Evolutionary conservation across 2,888 invertebrate species (phyloP).

Genomic region (Clunio marinus): DNA sequence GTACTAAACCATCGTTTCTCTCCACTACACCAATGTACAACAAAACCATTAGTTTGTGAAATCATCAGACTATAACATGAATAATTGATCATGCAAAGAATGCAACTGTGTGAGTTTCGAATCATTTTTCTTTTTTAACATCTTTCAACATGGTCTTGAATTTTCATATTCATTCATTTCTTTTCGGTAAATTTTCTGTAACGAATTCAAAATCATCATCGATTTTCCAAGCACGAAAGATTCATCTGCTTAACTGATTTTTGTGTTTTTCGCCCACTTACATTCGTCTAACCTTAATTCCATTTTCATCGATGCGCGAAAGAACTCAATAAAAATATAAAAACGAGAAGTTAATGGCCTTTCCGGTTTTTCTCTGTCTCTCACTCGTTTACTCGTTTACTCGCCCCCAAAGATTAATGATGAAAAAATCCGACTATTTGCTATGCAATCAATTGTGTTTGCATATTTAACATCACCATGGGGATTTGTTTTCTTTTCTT

Average conservation of each 20-base stretch:
- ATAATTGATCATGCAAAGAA: background rate
- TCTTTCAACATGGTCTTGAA: background rate
- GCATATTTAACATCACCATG: constrained; percentile 12
- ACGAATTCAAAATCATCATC: background rate
- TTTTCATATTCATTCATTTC: too few relatives aligned
- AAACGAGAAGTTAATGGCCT: constrained; percentile 28
- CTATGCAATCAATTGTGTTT: background rate
- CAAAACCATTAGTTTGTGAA: background rate
- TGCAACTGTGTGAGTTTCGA: constrained; percentile 8
- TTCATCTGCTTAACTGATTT: background rate
- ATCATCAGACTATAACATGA: constrained; percentile 24
- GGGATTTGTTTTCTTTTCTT: background rate
- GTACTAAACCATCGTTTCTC: background rate
- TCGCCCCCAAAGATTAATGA: constrained; percentile 12
- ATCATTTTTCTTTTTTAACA: background rate
- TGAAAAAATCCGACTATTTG: background rate
- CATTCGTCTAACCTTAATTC: background rate
- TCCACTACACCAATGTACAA: background rate
- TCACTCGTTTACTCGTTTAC: background rate
- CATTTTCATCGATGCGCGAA: background rate
- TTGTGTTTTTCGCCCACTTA: background rate
- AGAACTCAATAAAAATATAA: background rate
- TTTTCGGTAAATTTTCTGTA: too few relatives aligned
- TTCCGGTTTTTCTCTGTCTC: constrained; percentile 17
- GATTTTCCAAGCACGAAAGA: background rate